Evolutionary conservation across 2,797 vertebrate genomes (phyloP).

Genomic region (Eulemur rubriventer): DNA sequence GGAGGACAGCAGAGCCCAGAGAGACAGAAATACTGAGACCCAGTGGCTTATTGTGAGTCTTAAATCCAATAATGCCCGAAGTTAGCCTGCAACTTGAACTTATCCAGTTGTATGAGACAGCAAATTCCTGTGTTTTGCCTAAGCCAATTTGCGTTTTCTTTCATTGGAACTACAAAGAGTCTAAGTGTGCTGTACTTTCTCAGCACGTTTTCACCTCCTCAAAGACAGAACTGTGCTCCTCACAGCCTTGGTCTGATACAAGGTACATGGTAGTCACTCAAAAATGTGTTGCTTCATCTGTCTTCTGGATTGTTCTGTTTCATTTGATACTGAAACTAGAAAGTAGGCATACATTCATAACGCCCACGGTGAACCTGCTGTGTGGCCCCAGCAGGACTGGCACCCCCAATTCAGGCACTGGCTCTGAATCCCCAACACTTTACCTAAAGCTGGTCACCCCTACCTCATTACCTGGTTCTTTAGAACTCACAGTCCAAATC

Average conservation of each 20-base stretch:
- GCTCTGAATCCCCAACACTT: background rate
- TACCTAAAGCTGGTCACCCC: background rate
- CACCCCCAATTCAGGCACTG: background rate
- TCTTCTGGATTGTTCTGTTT: background rate
- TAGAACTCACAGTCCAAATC: background rate
- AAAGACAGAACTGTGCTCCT: background rate
- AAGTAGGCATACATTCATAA: background rate
- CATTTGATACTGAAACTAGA: conserved; percentile 2
- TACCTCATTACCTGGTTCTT: background rate
- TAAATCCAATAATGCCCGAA: background rate
- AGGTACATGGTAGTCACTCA: background rate
- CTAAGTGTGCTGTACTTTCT: background rate
- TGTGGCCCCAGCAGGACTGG: background rate
- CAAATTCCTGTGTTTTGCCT: background rate
- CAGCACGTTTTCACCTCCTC: background rate
- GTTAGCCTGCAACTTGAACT: background rate
- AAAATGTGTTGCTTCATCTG: background rate
- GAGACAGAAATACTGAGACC: background rate
- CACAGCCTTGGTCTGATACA: background rate
- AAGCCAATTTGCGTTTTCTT: background rate
- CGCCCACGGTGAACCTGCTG: background rate
- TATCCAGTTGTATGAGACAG: background rate
- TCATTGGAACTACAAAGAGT: background rate
- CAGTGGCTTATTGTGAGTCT: background rate
- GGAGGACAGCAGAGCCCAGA: background rate